Percentiles rank a stretch among this genome's conserved stretches.
Evolutionary conservation across 1,140 invertebrate species (phyloP).

Genomic region (Octopus sinensis): DNA sequence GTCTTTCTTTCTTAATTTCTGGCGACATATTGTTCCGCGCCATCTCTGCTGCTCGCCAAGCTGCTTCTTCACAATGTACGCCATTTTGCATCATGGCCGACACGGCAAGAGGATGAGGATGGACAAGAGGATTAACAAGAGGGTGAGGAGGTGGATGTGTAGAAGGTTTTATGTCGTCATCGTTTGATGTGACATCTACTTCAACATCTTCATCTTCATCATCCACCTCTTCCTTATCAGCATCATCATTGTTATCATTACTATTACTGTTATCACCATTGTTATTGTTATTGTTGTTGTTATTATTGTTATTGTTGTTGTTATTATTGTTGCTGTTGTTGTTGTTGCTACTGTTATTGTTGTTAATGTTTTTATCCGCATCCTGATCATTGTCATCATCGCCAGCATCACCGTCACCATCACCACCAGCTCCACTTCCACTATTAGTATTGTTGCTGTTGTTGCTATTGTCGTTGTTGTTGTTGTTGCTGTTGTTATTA

Average conservation of each 20-base stretch:
- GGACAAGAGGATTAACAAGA: too few species aligned
- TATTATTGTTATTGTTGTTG: not conserved
- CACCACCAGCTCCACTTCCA: constrained; percentile 21
- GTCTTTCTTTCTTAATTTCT: too few species aligned
- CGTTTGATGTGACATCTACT: constrained; percentile 3
- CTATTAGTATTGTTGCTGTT: not conserved
- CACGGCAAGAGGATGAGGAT: too few species aligned
- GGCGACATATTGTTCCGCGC: too few species aligned
- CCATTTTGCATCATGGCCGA: too few species aligned
- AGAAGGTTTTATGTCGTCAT: not conserved
- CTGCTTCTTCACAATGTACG: too few species aligned
- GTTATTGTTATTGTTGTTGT: constrained; percentile 5
- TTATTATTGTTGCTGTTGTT: not conserved
- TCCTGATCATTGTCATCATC: constrained; percentile 20
- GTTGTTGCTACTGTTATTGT: not conserved
- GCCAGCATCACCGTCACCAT: constrained; percentile 16
- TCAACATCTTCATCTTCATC: constrained; percentile 15
- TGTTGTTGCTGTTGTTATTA: constrained; percentile 17
- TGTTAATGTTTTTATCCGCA: not conserved
- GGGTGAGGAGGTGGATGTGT: not conserved
- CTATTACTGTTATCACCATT: not conserved
- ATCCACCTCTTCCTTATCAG: constrained; percentile 20
- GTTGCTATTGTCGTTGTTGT: not conserved
- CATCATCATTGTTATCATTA: not conserved
- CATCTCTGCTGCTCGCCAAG: too few species aligned